Evolutionary conservation across 2,888 invertebrate genomes (phyloP), one percentile per base, ranked within the genome.

Genomic region (Drosophila anomalipes): DNA sequence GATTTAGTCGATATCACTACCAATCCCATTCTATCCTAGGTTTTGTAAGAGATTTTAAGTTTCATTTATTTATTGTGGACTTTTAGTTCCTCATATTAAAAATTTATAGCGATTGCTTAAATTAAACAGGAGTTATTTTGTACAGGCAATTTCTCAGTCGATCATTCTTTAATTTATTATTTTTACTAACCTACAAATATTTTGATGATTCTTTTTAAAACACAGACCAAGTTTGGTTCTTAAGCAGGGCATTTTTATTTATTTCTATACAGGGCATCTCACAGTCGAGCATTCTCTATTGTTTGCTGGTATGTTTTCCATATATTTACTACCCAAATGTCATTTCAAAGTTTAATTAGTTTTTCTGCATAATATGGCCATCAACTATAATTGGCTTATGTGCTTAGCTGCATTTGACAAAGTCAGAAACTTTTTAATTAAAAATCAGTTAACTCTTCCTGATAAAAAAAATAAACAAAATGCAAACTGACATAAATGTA

Each of bases 361-460:
- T 53, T 53, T 54, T 32, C 56, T 58, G 77, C 65, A 56, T 41
- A 44, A 68, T 53, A 49, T 67, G 60, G 51, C 44, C 51, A 74
- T 54, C 47, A 53, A 64, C 35, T 41, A 28, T 78, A 59, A 72
- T 79, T 76, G 64, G 68, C 67, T 75, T 75, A 75, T 71, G 58
- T 61, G 41, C 56, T 52, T 67, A 56, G 60, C 22, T 56, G 22
- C 16, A 35, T 10, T 39, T 51, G 65, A 65, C 49, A 66, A 59
- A 60, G 56, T 44, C 58, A 35, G 33, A 49, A 75, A 75, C 51
- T 63, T 79, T 77, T 79, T 79, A 73, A 79, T 73, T 73, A 73
- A 70, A 73, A 70, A 67, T 74, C 59, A 39, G 30, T 58, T 57
- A 53, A n/a, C 52, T 78, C 62, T 73, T 77, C 47, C 71, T 47